Evolutionary conservation across 2,888 invertebrate genomes (phyloP).

Genomic region (Phania funesta): DNA sequence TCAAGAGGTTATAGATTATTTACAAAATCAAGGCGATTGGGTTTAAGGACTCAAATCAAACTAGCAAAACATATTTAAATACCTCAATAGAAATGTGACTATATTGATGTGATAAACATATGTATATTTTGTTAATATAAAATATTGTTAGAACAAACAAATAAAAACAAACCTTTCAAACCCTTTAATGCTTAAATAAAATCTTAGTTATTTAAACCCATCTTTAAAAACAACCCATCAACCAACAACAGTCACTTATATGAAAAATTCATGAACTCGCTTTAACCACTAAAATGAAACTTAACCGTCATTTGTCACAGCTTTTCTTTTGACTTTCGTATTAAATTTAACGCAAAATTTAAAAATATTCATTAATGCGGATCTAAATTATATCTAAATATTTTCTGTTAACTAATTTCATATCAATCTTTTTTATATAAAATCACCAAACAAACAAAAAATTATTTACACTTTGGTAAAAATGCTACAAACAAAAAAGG

Average conservation of each 20-base stretch:
- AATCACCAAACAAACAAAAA: slow-evolving; percentile 9
- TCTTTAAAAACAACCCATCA: not conserved
- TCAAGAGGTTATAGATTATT: slow-evolving; percentile 72
- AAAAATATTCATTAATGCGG: not conserved
- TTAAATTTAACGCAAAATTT: not conserved
- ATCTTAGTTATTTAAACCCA: slow-evolving; percentile 42
- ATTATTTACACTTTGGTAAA: slow-evolving; percentile 17
- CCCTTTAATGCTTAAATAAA: slow-evolving; percentile 53
- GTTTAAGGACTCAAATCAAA: slow-evolving; percentile 68
- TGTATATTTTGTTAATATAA: slow-evolving; percentile 38
- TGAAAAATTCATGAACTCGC: slow-evolving; percentile 43
- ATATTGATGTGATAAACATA: slow-evolving; percentile 50
- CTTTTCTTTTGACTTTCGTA: not conserved
- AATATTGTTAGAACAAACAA: not conserved
- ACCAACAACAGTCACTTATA: slow-evolving; percentile 3
- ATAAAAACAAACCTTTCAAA: not conserved
- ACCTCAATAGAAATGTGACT: slow-evolving; percentile 47
- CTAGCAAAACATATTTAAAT: slow-evolving; percentile 47
- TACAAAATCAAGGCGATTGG: slow-evolving; percentile 75
- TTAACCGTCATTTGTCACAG: slow-evolving; percentile 35
- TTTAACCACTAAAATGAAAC: not conserved
- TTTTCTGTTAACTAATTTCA: slow-evolving; percentile 25
- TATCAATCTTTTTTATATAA: slow-evolving; percentile 25
- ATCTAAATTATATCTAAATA: not conserved
- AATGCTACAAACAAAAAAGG: slow-evolving; percentile 14